These are phyloP conservation scores for Macroglossus sobrinus DNA, from an alignment of 2,113 vertebrate genomes.

Conservation along the genomic window DNA sequence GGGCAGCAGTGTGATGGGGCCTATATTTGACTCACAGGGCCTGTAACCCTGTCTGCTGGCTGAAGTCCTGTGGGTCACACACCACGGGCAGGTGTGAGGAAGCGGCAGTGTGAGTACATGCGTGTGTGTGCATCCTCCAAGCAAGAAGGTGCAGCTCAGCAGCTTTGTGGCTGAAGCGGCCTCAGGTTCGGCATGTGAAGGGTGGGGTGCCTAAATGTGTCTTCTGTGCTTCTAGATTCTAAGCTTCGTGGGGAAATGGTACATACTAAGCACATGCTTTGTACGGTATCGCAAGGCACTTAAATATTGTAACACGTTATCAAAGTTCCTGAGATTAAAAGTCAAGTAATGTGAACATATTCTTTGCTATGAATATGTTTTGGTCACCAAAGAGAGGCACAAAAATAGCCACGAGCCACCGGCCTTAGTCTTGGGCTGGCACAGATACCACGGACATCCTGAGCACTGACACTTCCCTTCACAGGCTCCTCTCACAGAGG, in stretches of 20 bases:
- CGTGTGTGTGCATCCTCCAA: too few relatives aligned
- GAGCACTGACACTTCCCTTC: too few relatives aligned
- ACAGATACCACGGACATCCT: background rate
- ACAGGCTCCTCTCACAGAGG: background rate
- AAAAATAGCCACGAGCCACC: background rate
- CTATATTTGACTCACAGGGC: background rate
- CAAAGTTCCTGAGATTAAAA: background rate
- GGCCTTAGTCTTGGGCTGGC: background rate
- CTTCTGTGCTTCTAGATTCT: too few relatives aligned
- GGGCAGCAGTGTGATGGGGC: background rate
- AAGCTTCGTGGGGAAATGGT: background rate
- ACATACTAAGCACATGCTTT: background rate
- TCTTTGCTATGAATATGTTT: background rate
- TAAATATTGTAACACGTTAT: background rate
- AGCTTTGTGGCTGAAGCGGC: background rate
- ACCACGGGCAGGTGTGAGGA: rapidly evolving
- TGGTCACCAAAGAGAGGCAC: background rate
- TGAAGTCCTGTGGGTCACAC: background rate
- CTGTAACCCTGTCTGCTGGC: background rate
- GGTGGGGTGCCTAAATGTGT: background rate
- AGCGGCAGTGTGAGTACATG: background rate
- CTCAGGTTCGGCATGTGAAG: background rate
- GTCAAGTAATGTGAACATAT: background rate
- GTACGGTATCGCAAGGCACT: background rate
- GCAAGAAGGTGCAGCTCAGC: background rate